A percentile compares a stretch with the other conserved stretches of the same genome.
These are phyloP conservation scores for Rhingia rostrata DNA, from an alignment of 2,888 invertebrate genomes.

Conservation along the genomic window DNA sequence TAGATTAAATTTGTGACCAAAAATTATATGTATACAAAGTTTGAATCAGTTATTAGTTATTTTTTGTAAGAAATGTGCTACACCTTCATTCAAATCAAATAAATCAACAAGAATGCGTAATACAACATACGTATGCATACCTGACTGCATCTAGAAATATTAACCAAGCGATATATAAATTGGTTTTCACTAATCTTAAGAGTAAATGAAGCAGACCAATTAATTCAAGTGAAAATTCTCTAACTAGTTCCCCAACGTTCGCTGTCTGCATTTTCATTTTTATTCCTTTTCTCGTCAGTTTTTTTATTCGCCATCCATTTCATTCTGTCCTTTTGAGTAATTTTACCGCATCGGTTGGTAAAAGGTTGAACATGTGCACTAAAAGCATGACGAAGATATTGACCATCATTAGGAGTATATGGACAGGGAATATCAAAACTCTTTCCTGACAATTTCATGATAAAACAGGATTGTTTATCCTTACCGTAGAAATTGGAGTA, in stretches of 20 bases:
- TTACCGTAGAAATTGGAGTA: constrained; percentile 34
- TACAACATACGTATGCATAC: not conserved
- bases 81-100: no score
- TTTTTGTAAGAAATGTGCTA: no score
- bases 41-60: no score
- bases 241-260: constrained; percentile 39
- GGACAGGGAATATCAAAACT: constrained; percentile 1
- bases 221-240: constrained; percentile 76
- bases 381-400: constrained; percentile 49
- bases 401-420: constrained; percentile 41
- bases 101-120: not conserved
- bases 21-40: no score
- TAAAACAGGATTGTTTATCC: constrained; percentile 42
- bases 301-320: not conserved
- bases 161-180: constrained; percentile 2
- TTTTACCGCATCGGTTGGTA: constrained; percentile 59
- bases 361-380: constrained; percentile 23
- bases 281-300: constrained; percentile 9
- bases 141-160: not conserved
- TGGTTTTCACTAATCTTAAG: constrained; percentile 35
- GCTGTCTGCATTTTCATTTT: constrained; percentile 23
- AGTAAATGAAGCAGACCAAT: constrained; percentile 81
- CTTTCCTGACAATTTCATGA: constrained; percentile 41
- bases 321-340: constrained; percentile 33
- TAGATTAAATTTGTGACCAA: no score